Evolutionary conservation across 2,113 vertebrate genomes (phyloP).

Genomic region (Microtus ochrogaster): DNA sequence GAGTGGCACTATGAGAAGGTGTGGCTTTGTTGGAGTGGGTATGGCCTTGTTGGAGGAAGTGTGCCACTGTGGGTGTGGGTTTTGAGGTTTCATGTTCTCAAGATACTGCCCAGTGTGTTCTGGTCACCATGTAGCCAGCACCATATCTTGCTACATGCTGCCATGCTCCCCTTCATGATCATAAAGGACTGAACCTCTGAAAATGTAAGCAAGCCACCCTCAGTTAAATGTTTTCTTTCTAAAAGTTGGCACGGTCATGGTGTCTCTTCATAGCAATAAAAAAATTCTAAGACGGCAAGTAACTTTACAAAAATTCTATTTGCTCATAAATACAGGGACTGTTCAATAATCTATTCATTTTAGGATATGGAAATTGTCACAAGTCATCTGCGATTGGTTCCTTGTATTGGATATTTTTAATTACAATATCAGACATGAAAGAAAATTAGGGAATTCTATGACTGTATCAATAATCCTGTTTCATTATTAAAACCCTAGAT

Average conservation of each 20-base stretch:
- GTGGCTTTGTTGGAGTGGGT: too few species aligned
- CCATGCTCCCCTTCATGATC: not conserved
- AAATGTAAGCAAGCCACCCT: not conserved
- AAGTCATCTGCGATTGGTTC: not conserved
- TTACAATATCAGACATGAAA: slow-evolving; percentile 20
- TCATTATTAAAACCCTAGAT: not conserved
- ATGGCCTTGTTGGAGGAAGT: too few species aligned
- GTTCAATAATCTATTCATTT: not conserved
- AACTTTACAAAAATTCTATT: slow-evolving; percentile 6
- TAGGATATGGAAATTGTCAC: not conserved
- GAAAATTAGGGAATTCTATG: not conserved
- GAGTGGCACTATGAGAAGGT: too few species aligned
- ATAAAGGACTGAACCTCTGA: not conserved
- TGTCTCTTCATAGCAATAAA: not conserved
- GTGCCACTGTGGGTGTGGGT: too few species aligned
- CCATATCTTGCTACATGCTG: not conserved
- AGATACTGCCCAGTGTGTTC: too few species aligned
- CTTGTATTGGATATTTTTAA: slow-evolving; percentile 31
- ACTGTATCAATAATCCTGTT: slow-evolving; percentile 19
- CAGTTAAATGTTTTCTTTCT: not conserved
- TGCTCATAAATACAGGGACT: not conserved
- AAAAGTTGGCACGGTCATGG: not conserved
- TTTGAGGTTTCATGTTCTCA: too few species aligned
- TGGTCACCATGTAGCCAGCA: not conserved
- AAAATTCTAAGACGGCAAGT: not conserved